Evolutionary conservation across 2,888 invertebrate species (phyloP), one percentile per base, ranked within the genome.

Genomic region (Leucophenga montana): DNA sequence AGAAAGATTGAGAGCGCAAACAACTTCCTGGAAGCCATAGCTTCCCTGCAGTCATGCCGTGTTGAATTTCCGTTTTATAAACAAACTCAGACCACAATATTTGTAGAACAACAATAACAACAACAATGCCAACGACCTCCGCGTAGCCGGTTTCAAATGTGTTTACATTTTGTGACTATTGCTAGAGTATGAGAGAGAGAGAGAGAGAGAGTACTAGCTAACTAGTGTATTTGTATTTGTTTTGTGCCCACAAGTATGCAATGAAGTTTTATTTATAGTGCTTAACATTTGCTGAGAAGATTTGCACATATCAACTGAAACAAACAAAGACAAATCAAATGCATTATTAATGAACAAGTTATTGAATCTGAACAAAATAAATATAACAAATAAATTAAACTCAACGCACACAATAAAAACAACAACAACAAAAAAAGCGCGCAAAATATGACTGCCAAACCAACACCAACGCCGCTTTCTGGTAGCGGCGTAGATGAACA

Each of bases 41-140:
- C 66, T 11, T 39, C 39, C 66, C 66, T n/a, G 27, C 54, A 22
- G 66, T 48, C 62, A 64, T 67, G 67, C 46, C 62, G 76, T 78
- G 83, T 82, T 84, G 75, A 79, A 69, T 76, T 82, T 84, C 79
- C 74, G 78, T 76, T 75, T 84, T 79, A 82, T 84, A 82, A 82
- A 82, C 81, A 82, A 82, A 82, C 83, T 73, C 71, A 77, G 77
- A 74, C 75, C 72, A 66, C 67, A 54, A 22, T 61, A 54, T 62
- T 61, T 68, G 68, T 44, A 39, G 13, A 27, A 59, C 8, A 59
- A 14, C 33, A 64, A 48, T 44, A 13, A 64, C 48, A 33, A 8
- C 57, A 57, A 57, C 54, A 50, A 70, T 56, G 67, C 57, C 67
- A 67, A 67, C 46, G 67, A 54, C 56, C 46, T 18, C n/a, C 31